Evolutionary conservation across 2,113 vertebrate genomes (phyloP).

Genomic region (Eulacestoma nigropectus): DNA sequence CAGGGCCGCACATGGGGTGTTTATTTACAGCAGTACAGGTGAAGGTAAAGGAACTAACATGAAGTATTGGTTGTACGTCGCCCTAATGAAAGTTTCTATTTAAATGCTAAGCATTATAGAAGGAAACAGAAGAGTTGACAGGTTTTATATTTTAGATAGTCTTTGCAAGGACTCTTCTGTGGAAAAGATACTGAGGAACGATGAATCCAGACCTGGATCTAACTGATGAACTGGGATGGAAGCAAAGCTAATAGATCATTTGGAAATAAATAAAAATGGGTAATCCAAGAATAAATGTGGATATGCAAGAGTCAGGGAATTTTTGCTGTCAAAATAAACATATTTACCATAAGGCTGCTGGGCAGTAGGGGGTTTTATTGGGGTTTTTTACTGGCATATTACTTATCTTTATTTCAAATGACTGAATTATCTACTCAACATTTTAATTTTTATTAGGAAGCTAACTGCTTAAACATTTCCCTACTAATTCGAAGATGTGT

Average conservation of each 20-base stretch:
- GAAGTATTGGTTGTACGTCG: conserved; percentile 7
- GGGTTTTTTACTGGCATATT: background rate
- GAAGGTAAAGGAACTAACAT: background rate
- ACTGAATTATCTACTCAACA: background rate
- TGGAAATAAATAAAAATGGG: background rate
- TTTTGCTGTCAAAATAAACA: background rate
- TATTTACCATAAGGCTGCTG: conserved; percentile 43
- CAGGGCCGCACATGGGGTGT: background rate
- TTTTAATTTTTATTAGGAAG: conserved; percentile 14
- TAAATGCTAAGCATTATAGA: conserved; percentile 13
- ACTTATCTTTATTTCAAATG: background rate
- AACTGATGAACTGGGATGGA: background rate
- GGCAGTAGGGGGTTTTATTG: background rate
- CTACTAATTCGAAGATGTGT: background rate
- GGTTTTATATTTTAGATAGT: conserved; percentile 4
- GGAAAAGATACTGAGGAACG: background rate
- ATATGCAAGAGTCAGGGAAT: background rate
- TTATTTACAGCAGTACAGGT: conserved; percentile 41
- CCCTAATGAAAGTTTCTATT: conserved; percentile 23
- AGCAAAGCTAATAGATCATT: background rate
- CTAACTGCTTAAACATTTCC: background rate
- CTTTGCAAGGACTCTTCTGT: background rate
- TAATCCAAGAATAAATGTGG: background rate
- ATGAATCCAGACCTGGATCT: background rate
- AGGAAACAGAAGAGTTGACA: conserved; percentile 15